Evolutionary conservation across 2,113 vertebrate genomes (phyloP).

Genomic region (Manacus vitellinus): DNA sequence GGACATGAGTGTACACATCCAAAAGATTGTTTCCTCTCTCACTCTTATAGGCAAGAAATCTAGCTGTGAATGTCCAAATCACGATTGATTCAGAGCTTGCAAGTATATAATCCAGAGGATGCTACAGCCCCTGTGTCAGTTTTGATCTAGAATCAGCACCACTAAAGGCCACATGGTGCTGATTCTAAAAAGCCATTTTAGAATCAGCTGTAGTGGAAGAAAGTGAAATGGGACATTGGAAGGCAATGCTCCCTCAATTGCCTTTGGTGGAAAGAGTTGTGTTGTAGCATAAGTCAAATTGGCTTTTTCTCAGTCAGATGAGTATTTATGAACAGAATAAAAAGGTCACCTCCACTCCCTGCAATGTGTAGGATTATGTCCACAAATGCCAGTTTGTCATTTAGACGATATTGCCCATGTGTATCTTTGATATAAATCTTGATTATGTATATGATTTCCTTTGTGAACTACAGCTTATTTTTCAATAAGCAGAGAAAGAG

Average conservation of each 20-base stretch:
- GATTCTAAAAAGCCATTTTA: background rate
- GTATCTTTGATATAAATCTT: background rate
- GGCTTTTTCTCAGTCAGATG: conserved; percentile 32
- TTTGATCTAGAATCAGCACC: conserved; percentile 20
- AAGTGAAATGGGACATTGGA: background rate
- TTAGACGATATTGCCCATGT: background rate
- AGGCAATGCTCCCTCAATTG: background rate
- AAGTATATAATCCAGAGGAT: background rate
- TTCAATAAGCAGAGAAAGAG: background rate
- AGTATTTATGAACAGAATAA: conserved; percentile 35
- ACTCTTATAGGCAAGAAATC: background rate
- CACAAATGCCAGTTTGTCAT: background rate
- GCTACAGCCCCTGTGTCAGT: background rate
- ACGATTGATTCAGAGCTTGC: background rate
- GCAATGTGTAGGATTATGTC: background rate
- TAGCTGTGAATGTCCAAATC: background rate
- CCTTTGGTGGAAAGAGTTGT: conserved; percentile 20
- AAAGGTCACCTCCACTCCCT: conserved; percentile 31
- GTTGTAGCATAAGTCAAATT: conserved; percentile 18
- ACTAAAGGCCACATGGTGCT: background rate
- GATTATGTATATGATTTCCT: background rate
- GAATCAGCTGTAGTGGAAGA: background rate
- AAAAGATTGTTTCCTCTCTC: background rate
- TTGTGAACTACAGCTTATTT: background rate
- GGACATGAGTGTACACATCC: background rate